These are phyloP conservation scores for Cataglyphis albicans DNA, from an alignment of 2,888 invertebrate genomes.

Conservation along the genomic window DNA sequence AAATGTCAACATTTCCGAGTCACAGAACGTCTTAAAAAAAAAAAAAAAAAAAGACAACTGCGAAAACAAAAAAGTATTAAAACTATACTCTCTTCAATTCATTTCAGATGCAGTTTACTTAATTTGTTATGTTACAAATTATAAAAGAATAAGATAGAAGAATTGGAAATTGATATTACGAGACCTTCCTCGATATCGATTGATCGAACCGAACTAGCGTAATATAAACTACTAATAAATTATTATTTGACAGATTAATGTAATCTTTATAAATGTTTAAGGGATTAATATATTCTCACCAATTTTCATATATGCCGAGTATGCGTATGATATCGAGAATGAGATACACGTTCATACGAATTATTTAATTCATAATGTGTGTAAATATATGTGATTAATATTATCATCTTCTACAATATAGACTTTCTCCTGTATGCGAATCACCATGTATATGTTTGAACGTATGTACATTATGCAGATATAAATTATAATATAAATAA, in stretches of 20 bases:
- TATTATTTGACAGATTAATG: not conserved
- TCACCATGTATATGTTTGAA: not conserved
- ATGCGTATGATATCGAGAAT: not conserved
- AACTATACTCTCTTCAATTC: not conserved
- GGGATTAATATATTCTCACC: not conserved
- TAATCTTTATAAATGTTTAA: not conserved
- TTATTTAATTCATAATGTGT: not conserved
- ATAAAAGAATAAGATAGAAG: not conserved
- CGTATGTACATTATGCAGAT: not conserved
- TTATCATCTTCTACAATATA: not conserved
- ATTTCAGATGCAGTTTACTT: not conserved
- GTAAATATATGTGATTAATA: not conserved
- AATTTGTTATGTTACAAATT: not conserved
- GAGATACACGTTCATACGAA: not conserved
- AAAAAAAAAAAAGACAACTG: not conserved
- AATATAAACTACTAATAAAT: not conserved
- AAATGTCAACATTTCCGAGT: not conserved
- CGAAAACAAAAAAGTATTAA: not conserved
- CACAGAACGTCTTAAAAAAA: not conserved
- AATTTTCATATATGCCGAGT: not conserved
- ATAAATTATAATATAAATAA: slow-evolving; percentile 25
- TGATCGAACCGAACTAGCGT: not conserved
- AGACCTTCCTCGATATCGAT: not conserved
- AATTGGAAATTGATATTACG: not conserved
- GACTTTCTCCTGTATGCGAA: not conserved